These are phyloP conservation scores for Aporrectodea caliginosa DNA, from an alignment of 1,140 invertebrate species.

Conservation along the genomic window DNA sequence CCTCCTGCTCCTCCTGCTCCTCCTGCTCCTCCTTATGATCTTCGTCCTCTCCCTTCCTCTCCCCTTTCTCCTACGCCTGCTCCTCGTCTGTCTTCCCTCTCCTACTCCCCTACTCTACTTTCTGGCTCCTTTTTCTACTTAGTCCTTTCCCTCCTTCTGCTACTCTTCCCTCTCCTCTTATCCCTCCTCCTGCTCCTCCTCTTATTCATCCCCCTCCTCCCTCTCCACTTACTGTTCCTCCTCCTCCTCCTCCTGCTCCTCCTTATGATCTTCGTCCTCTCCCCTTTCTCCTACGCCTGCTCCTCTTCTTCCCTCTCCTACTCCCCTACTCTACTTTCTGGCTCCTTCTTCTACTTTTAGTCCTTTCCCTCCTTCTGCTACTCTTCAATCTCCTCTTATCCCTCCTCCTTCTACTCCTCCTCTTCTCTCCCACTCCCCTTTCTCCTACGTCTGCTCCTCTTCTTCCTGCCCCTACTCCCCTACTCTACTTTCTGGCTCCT, in stretches of 20 bases:
- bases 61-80: background rate
- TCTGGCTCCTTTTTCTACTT: background rate
- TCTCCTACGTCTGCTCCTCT: too few relatives aligned
- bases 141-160: background rate
- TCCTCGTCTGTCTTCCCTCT: background rate
- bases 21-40: background rate
- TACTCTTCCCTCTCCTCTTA: background rate
- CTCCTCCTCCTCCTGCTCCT: too few relatives aligned
- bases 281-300: background rate
- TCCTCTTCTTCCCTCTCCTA: background rate
- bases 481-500: background rate
- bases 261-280: background rate
- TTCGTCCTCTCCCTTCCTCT: background rate
- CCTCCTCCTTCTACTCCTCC: background rate
- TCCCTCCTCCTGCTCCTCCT: background rate
- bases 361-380: background rate
- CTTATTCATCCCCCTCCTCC: too few relatives aligned
- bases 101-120: background rate
- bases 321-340: background rate
- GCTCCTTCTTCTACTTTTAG: background rate
- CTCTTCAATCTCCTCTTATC: background rate
- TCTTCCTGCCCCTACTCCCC: too few relatives aligned
- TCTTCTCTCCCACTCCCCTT: too few relatives aligned
- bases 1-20: background rate
- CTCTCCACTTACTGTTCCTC: too few relatives aligned